Evolutionary conservation across 2,888 invertebrate species (phyloP).

Genomic region (Leptinotarsa haldemani): DNA sequence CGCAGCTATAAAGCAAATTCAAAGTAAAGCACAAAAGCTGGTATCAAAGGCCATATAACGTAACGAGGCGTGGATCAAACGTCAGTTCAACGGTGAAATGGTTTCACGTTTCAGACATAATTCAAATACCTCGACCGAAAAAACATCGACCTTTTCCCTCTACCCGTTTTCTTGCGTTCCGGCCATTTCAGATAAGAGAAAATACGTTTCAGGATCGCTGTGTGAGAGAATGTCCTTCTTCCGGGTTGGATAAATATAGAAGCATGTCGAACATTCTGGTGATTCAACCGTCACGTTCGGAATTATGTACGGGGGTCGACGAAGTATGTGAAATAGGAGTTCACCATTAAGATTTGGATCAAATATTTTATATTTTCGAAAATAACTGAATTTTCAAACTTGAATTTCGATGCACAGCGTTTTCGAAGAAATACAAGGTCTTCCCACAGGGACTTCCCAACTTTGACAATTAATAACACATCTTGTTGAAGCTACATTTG

Average conservation of each 20-base stretch:
- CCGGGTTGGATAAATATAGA: background rate
- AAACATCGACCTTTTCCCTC: slow-evolving; percentile 10
- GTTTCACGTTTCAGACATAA: slow-evolving; percentile 53
- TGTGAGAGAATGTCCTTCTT: background rate
- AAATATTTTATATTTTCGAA: too few species aligned
- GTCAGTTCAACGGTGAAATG: slow-evolving; percentile 17
- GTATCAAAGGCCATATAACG: slow-evolving; percentile 45
- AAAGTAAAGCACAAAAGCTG: slow-evolving; percentile 50
- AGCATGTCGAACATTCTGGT: background rate
- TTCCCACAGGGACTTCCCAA: too few species aligned
- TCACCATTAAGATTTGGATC: too few species aligned
- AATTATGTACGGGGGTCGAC: too few species aligned
- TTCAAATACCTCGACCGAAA: slow-evolving; percentile 45
- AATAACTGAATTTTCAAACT: too few species aligned
- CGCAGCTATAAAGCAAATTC: slow-evolving; percentile 43
- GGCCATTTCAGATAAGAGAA: slow-evolving; percentile 13
- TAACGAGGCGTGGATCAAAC: slow-evolving; percentile 40
- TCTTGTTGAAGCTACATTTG: too few species aligned
- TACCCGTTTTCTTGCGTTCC: slow-evolving; percentile 2
- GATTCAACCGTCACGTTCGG: background rate
- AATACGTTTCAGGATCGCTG: slow-evolving; percentile 13
- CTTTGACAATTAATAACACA: too few species aligned
- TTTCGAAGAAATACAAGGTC: too few species aligned
- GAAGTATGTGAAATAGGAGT: too few species aligned
- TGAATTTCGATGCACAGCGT: too few species aligned